Conservation (phyloP, 1,140 invertebrate genomes). For the Megathymus violae region DNA sequence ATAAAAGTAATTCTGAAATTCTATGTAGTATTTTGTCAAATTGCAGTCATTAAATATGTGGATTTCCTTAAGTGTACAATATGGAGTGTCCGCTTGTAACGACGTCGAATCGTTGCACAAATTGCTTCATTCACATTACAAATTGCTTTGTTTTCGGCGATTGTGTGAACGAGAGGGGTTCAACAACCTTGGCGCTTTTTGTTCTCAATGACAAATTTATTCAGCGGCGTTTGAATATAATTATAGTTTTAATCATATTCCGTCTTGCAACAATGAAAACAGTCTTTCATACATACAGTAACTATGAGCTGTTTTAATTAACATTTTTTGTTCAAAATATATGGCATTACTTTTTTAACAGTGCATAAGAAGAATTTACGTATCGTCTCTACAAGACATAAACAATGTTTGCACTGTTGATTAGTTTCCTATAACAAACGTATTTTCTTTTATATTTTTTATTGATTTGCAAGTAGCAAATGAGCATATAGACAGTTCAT, state of each 20-base stretch:
- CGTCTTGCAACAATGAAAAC: constrained; percentile 15
- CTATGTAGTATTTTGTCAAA: not conserved
- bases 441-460: too few relatives aligned
- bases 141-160: constrained; percentile 28
- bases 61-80: not conserved
- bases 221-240: constrained; percentile 19
- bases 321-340: too few relatives aligned
- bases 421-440: too few relatives aligned
- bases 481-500: too few relatives aligned
- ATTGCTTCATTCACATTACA: constrained; percentile 30
- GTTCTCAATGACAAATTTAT: constrained; percentile 26
- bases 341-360: too few relatives aligned
- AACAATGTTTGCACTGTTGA: too few relatives aligned
- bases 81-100: not conserved
- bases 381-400: too few relatives aligned
- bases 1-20: too few relatives aligned
- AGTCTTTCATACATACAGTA: not conserved
- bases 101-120: constrained; percentile 12
- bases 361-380: too few relatives aligned
- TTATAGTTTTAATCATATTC: constrained; percentile 15
- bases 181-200: constrained; percentile 24
- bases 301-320: too few relatives aligned
- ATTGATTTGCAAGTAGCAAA: too few relatives aligned
- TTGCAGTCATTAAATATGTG: not conserved
- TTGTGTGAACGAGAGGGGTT: constrained; percentile 12